phyloP scores from a whole-genome alignment of 2,888 invertebrate genomes.

The Schizotus pectinicornis region DNA sequence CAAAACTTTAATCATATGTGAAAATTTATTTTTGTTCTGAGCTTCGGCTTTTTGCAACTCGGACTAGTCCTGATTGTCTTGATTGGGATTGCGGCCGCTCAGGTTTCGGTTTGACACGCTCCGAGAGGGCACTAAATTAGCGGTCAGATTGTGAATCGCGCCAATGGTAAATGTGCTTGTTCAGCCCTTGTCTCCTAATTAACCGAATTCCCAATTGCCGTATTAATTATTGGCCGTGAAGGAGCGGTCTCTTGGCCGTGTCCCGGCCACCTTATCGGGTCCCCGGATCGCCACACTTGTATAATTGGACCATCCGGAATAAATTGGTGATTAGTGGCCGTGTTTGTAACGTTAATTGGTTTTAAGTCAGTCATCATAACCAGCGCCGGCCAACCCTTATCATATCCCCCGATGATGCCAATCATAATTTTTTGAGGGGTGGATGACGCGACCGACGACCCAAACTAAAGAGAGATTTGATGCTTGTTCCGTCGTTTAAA shows the following conservation, averaged over 20 bases:
- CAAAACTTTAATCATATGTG: too few relatives aligned
- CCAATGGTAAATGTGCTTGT: constrained; percentile 25
- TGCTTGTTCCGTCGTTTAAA: background rate
- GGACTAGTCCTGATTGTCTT: too few relatives aligned
- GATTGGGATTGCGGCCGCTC: too few relatives aligned
- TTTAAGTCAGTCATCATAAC: constrained; percentile 34
- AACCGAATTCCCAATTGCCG: constrained; percentile 48
- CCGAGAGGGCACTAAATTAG: too few relatives aligned
- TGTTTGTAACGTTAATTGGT: constrained; percentile 40
- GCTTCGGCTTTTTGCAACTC: too few relatives aligned
- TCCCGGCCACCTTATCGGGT: constrained; percentile 35
- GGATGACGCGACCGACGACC: too few relatives aligned
- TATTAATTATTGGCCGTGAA: constrained; percentile 45
- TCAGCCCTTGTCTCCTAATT: constrained; percentile 44
- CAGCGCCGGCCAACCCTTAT: background rate
- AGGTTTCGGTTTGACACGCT: too few relatives aligned
- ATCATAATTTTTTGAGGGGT: background rate
- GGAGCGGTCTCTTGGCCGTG: constrained; percentile 17
- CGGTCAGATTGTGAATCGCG: too few relatives aligned
- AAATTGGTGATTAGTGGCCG: constrained; percentile 32
- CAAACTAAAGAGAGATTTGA: too few relatives aligned
- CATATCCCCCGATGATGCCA: background rate
- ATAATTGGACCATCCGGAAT: constrained; percentile 42
- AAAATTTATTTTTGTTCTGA: too few relatives aligned
- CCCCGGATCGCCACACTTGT: constrained; percentile 37